phyloP scores from a whole-genome alignment of 1,140 invertebrate genomes.

The Diploscapter pachys region DNA sequence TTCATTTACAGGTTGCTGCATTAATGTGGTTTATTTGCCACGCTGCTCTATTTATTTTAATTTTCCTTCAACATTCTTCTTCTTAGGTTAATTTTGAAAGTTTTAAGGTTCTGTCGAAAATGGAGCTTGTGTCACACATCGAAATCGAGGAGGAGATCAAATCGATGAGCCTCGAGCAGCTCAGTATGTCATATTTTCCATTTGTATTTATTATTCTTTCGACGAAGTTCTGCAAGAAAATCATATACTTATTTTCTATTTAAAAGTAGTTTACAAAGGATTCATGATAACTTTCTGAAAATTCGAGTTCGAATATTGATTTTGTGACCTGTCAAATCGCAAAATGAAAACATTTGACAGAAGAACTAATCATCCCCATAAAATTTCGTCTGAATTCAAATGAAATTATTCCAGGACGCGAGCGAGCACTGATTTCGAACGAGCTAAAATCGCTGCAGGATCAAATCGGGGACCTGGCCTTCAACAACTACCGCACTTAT shows the following conservation, averaged over 20 bases:
- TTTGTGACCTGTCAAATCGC: neutral
- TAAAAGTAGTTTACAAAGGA: too few species aligned
- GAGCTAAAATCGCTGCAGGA: slow-evolving; percentile 26
- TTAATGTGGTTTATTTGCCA: too few species aligned
- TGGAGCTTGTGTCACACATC: slow-evolving; percentile 11
- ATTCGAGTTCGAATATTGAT: slow-evolving; percentile 1
- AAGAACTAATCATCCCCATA: too few species aligned
- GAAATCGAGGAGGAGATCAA: slow-evolving; percentile 20
- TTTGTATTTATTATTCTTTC: neutral
- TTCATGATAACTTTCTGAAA: neutral
- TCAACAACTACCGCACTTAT: slow-evolving; percentile 58
- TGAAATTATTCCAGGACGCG: slow-evolving; percentile 9
- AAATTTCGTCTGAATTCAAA: neutral
- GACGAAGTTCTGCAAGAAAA: too few species aligned
- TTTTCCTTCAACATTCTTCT: too few species aligned
- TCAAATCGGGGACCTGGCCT: slow-evolving; percentile 54
- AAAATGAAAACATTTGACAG: too few species aligned
- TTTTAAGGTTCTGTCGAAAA: neutral
- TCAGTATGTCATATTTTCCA: neutral
- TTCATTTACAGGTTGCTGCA: too few species aligned
- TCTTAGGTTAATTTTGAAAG: too few species aligned
- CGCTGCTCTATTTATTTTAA: too few species aligned
- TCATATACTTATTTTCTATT: too few species aligned
- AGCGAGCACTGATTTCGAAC: slow-evolving; percentile 12
- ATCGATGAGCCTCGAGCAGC: neutral